Evolutionary conservation across 2,113 vertebrate species (phyloP), one percentile per base, ranked within the genome.

Genomic region (Pteropus alecto): DNA sequence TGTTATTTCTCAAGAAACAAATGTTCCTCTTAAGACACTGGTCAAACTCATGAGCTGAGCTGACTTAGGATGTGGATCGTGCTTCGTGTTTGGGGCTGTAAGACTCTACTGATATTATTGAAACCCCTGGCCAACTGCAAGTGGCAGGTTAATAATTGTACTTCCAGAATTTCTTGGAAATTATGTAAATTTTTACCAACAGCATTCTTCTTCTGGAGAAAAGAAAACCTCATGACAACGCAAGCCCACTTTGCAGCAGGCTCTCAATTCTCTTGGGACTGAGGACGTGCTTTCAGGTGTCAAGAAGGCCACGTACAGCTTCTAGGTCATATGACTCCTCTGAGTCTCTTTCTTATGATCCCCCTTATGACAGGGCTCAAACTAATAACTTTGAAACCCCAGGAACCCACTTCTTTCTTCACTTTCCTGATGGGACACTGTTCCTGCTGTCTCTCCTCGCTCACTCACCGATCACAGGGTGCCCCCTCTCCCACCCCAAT

Each of bases 381-480:
- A 35, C 8, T 2, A 19, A 38, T 1, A 11, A n/a, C 22, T 71
- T 18, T 13, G 10, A 61, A 74, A 81, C 61, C 30, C 61, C 15
- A 22, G 35, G 46, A 81, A 22, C 15, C 14, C 46, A 63, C 21
- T 22, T 33, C 22, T 33, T 16, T 58, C 22, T 35, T 65, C 14
- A 0, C 21, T 54, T 13, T 48, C n/a, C 41, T 79, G 16, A n/a
- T 41, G 38, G 61, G 30, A 19, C 30, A 38, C 0, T 3, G 2
- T 18, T 12, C 6, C 21, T 51, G 10, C 43, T 15, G 0, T 35
- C 43, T 21, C 9, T 13, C 26, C 13, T 54, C 24, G 43, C 35
- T 51, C 43, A 13, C 9, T 0, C 5, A 10, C 15, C 1, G 0
- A 71, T 1, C 4, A 4, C 30, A 3, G 5, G 1, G 8, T 14